Conservation (phyloP, 2,797 vertebrate species). For the Caiman crocodilus region DNA sequence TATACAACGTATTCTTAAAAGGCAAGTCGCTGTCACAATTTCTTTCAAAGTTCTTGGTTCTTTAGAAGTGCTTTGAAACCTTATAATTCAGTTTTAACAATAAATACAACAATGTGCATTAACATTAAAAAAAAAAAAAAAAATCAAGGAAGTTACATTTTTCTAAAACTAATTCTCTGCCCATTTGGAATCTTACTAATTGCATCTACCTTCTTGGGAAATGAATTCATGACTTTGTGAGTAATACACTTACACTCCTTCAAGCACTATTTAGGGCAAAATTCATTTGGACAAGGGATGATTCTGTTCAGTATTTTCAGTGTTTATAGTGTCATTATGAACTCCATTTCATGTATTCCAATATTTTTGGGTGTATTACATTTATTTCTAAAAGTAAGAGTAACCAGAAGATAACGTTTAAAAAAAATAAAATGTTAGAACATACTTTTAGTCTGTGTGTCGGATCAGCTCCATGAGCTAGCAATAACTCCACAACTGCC, state of each 20-base stretch:
- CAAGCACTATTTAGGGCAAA: background rate
- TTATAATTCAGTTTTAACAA: background rate
- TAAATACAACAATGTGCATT: background rate
- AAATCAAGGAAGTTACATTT: background rate
- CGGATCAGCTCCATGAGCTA: conserved; percentile 87
- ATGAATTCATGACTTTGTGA: background rate
- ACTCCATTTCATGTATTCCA: background rate
- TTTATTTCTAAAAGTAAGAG: background rate
- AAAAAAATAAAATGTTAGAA: background rate
- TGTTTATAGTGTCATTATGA: background rate
- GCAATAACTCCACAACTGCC: conserved; percentile 85
- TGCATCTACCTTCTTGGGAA: background rate
- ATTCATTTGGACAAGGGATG: background rate
- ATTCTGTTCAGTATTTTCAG: background rate
- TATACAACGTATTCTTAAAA: background rate
- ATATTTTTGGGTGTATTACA: background rate
- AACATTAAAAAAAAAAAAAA: background rate
- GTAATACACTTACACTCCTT: background rate
- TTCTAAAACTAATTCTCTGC: background rate
- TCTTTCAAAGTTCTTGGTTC: background rate
- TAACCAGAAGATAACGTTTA: background rate
- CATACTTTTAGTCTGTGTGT: conserved; percentile 87
- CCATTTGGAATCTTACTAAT: background rate
- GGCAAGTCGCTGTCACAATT: background rate
- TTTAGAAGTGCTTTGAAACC: too few species aligned